Base-by-base conservation (phyloP, 2,797 vertebrate species). In the Sus cebifrons region DNA sequence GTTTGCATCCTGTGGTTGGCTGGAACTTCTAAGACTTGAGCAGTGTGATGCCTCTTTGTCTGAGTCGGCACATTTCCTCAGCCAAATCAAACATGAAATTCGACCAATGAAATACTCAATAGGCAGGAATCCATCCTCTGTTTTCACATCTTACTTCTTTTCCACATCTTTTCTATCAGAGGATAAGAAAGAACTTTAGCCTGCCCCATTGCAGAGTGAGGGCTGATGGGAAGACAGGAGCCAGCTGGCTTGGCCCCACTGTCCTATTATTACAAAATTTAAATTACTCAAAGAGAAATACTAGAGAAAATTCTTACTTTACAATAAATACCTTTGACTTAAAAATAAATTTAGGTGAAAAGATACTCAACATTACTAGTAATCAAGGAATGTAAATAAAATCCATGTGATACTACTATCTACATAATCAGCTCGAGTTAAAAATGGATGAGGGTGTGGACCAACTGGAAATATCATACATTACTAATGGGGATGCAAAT, bases 321-420 rank as follows among this genome's bases (percentile, higher is more conserved):
- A 56, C 67, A 88, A 13, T 94, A 79, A 92, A 78, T 1, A 79
- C 12, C 10, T 84, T 40, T 79, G 81, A 67, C 6, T 91, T 78
- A 79, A 95, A 88, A 89, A 54, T 86, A 81, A 58, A 77, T 81
- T 5, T 86, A 86, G 56, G 54, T 89, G 73, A 94, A 67, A 67
- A 73, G 44, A 82, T 75, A 36, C 2, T 83, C n/a, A 78, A 0
- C n/a, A 74, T 92, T 92, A 49, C n/a, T 89, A n/a, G 25, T 83
- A 49, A 93, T 89, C 29, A 95, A 18, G 36, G 18, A 90, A 87
- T 87, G 17, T 54, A 87, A 73, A 74, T 83, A 84, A 73, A 64
- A 87, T 67, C 15, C 29, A 49, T 12, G 17, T 20, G 25, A 54
- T 58, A n/a, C 29, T 0, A 27, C 60, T 79, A 15, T n/a, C 87